Evolutionary conservation across 2,113 vertebrate species (phyloP), one percentile per base, ranked within the genome.

Genomic region (Centrocercus urophasianus): DNA sequence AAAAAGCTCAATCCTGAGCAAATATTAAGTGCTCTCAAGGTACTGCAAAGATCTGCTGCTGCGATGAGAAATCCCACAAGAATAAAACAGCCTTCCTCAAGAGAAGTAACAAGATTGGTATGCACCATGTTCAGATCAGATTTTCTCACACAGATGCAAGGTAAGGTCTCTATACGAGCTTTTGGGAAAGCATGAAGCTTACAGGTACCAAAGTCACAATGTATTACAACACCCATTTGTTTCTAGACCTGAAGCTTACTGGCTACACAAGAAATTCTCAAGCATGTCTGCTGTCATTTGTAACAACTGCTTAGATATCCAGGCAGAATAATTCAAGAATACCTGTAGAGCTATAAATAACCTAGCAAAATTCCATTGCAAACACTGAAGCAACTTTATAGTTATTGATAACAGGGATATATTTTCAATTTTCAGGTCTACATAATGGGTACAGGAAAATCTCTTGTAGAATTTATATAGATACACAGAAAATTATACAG

Each of bases 151-250:
- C 16, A 76, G 24, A n/a, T 25, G 28, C 48, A 84, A 47, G 11
- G 27, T 0, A 3, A 0, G 77, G 30, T 52, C 7, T 10, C 28
- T 14, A 32, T 2, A 56, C 7, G 63, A 83, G 27, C 27, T 61
- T 45, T 40, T 34, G 19, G 36, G 42, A 83, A 16, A 48, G 4
- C 12, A 57, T 5, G 8, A 88, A 67, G 45, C 30, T 85, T 66
- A 28, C 3, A 50, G 61, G 22, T 28, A 65, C 6, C 13, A 38
- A 76, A 75, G 42, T 8, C 40, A 82, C 7, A 63, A 50, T 13
- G 8, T 66, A 83, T 48, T 72, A 73, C 6, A 48, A 6, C 59
- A 82, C 22, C 2, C 16, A 1, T 75, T 92, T 95, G 10, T 65
- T 89, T 83, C 63, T 63, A 63, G 59, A 94, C 17, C 13, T 20